Conservation (phyloP, 2,888 invertebrate species). For the Apeira syringaria region DNA sequence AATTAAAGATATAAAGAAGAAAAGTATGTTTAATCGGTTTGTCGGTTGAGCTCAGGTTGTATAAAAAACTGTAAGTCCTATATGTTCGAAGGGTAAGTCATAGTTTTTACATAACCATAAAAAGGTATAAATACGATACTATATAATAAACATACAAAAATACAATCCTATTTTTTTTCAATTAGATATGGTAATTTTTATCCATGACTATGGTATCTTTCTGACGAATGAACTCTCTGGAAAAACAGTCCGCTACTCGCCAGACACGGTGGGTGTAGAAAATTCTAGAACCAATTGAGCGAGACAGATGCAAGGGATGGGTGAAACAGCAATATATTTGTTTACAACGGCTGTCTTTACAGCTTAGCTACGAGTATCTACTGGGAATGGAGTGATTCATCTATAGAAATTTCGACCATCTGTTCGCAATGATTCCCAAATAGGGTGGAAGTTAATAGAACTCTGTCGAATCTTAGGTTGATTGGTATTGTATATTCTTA, state of each 20-base stretch:
- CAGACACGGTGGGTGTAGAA: neutral
- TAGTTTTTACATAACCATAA: too few species aligned
- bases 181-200: slow-evolving; percentile 12
- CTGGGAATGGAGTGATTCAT: too few species aligned
- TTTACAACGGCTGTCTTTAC: slow-evolving; percentile 1
- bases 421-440: neutral
- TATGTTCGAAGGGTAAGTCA: too few species aligned
- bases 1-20: too few species aligned
- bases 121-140: too few species aligned
- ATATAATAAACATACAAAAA: too few species aligned
- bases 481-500: too few species aligned
- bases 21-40: too few species aligned
- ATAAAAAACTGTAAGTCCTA: too few species aligned
- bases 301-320: slow-evolving; percentile 9
- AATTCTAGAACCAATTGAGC: slow-evolving; percentile 14
- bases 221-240: slow-evolving; percentile 31
- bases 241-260: slow-evolving; percentile 10
- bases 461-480: neutral
- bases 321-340: slow-evolving; percentile 9
- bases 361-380: neutral
- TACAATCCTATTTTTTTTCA: too few species aligned
- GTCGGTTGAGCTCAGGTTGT: too few species aligned
- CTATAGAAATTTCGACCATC: slow-evolving; percentile 7
- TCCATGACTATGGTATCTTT: slow-evolving; percentile 7
- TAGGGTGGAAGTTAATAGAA: neutral